Evolutionary conservation across 2,888 invertebrate genomes (phyloP).

Genomic region (Subacronicta megacephala): DNA sequence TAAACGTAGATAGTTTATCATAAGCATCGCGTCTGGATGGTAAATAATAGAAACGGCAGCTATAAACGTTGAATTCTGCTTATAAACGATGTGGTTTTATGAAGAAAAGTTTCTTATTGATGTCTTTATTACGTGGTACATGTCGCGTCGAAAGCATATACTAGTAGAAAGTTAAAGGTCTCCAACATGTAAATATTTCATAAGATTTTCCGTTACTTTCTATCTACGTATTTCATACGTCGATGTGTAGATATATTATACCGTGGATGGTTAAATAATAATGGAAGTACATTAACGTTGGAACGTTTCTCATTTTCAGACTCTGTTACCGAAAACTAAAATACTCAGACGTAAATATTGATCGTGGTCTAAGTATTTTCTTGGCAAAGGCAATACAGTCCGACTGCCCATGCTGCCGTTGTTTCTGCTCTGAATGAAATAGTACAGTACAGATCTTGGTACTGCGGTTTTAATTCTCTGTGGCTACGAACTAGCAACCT

Average conservation of each 20-base stretch:
- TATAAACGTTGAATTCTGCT: conserved; percentile 12
- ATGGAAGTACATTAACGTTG: conserved; percentile 1
- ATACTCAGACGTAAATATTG: conserved; percentile 45
- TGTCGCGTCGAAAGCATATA: conserved; percentile 12
- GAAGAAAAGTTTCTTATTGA: conserved; percentile 24
- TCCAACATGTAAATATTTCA: conserved; percentile 32
- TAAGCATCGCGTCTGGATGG: conserved; percentile 16
- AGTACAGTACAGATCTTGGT: conserved; percentile 27
- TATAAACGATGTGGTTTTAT: conserved; percentile 25
- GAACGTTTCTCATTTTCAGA: conserved; percentile 11
- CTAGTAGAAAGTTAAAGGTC: conserved; percentile 28
- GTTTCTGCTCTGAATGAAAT: conserved; percentile 37
- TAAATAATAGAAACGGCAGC: conserved; percentile 16
- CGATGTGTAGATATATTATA: background rate
- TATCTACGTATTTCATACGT: conserved; percentile 14
- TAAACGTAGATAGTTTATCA: conserved; percentile 15
- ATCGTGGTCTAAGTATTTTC: conserved; percentile 39
- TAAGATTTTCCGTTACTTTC: conserved; percentile 35
- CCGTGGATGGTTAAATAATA: conserved; percentile 5
- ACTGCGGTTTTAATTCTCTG: conserved; percentile 15
- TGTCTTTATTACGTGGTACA: conserved; percentile 23
- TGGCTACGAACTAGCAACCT: conserved; percentile 33
- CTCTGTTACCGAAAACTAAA: conserved; percentile 24
- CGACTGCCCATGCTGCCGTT: conserved; percentile 29
- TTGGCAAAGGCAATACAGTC: conserved; percentile 30